These are phyloP conservation scores for Drosophila buzzatii DNA, from an alignment of 2,888 invertebrate genomes.

Conservation along the genomic window DNA sequence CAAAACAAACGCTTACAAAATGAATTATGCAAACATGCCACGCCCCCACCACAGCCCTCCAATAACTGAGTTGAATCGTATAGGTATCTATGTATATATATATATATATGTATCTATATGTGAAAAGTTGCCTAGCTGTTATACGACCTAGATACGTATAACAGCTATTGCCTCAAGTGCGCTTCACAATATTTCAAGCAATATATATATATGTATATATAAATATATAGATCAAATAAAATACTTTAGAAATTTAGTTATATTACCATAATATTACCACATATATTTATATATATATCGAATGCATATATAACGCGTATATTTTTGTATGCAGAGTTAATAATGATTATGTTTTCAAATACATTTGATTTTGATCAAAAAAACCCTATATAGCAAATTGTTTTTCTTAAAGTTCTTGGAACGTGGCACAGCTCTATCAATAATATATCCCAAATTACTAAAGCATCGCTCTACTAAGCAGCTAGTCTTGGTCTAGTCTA, in stretches of 20 bases:
- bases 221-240: not conserved
- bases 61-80: constrained; percentile 26
- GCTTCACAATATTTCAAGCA: constrained; percentile 45
- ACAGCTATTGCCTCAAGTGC: constrained; percentile 42
- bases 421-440: too few species aligned
- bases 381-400: constrained; percentile 12
- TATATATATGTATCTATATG: not conserved
- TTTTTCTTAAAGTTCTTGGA: not conserved
- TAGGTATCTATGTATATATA: not conserved
- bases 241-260: constrained; percentile 36
- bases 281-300: not conserved
- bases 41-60: constrained; percentile 12
- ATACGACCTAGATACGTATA: constrained; percentile 10
- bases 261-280: constrained; percentile 6
- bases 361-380: constrained; percentile 59
- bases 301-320: constrained; percentile 36
- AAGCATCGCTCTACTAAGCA: too few species aligned
- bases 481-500: too few species aligned
- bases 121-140: not conserved
- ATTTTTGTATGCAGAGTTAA: constrained; percentile 65
- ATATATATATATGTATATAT: not conserved
- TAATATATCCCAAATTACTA: not conserved
- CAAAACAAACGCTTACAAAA: constrained; percentile 46
- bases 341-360: constrained; percentile 60
- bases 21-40: constrained; percentile 24